Evolutionary conservation across 2,113 vertebrate species (phyloP).

Genomic region (Merops nubicus): DNA sequence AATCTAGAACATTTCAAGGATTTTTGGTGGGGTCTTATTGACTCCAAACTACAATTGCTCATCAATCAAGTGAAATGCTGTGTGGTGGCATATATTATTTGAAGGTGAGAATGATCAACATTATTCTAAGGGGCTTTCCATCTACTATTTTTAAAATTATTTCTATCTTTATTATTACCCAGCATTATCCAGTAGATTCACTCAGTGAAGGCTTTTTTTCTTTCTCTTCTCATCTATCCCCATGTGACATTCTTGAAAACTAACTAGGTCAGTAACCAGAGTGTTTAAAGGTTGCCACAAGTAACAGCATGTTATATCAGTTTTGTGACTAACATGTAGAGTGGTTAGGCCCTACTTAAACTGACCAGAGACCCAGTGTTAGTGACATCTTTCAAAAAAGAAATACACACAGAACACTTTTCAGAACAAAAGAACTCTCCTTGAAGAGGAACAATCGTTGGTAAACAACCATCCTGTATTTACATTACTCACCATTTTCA

Average conservation of each 20-base stretch:
- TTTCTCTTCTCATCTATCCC: not conserved
- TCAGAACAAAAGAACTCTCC: not conserved
- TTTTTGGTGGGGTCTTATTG: not conserved
- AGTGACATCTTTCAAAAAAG: not conserved
- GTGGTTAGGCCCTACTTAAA: not conserved
- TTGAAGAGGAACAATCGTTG: not conserved
- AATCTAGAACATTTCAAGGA: not conserved
- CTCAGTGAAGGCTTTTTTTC: not conserved
- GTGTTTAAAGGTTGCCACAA: not conserved
- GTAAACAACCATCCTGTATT: slow-evolving; percentile 14
- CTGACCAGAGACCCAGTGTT: not conserved
- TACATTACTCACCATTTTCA: slow-evolving; percentile 38
- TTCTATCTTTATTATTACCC: not conserved
- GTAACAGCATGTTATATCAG: not conserved
- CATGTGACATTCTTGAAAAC: not conserved
- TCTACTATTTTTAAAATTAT: not conserved
- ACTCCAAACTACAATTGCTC: not conserved
- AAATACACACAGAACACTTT: not conserved
- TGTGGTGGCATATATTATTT: not conserved
- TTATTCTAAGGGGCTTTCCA: slow-evolving; percentile 14
- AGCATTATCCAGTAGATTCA: not conserved
- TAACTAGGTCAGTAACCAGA: not conserved
- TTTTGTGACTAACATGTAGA: not conserved
- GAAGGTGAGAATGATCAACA: not conserved
- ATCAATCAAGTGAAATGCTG: not conserved